Conservation (phyloP, 2,888 invertebrate species). For the Tipula lateralis region DNA sequence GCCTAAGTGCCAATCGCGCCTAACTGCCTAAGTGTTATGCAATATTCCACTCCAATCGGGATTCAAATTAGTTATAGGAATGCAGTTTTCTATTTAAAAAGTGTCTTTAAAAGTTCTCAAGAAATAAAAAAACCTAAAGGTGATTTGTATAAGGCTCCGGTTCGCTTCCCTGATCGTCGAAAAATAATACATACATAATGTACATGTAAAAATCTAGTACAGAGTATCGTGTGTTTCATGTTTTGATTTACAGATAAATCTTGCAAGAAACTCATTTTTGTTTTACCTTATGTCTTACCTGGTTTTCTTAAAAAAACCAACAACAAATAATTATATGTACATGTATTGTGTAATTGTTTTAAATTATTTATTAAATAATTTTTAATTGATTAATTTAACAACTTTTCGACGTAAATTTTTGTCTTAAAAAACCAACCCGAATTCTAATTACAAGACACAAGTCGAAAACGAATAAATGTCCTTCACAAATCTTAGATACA, state of each 20-base stretch:
- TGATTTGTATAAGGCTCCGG: background rate
- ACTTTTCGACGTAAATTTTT: background rate
- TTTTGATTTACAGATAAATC: slow-evolving; percentile 11
- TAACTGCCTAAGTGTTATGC: no score
- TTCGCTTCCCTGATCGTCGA: background rate
- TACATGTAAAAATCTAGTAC: background rate
- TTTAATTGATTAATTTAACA: slow-evolving; percentile 14
- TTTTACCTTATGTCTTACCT: background rate
- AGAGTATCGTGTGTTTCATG: background rate
- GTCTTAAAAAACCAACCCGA: background rate
- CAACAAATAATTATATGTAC: background rate
- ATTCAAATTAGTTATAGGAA: no score
- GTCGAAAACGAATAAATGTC: background rate
- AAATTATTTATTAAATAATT: background rate
- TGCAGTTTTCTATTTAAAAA: no score
- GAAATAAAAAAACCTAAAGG: no score
- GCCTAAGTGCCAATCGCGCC: no score
- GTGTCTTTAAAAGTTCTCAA: no score
- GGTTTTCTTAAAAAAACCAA: background rate
- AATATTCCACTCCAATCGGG: no score
- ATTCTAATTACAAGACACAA: background rate
- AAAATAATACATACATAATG: background rate
- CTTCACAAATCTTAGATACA: background rate
- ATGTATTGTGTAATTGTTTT: background rate
- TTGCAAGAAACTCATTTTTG: background rate